Evolutionary conservation across 2,888 invertebrate species (phyloP).

Genomic region (Drosophila nr. perissopoda): DNA sequence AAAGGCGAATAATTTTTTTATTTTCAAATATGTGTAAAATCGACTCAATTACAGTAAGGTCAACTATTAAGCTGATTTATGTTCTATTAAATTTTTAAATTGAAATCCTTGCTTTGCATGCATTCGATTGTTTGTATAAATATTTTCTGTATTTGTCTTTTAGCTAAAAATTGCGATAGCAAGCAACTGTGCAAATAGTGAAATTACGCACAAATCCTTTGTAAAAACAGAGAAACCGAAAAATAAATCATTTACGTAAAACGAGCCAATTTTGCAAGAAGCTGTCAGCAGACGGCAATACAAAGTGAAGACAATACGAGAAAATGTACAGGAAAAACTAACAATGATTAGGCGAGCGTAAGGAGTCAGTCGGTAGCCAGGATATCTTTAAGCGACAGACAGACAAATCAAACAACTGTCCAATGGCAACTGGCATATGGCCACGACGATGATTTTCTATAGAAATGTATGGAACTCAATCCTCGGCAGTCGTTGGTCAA

Average conservation of each 20-base stretch:
- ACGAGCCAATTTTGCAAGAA: conserved; percentile 52
- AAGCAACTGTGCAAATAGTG: conserved; percentile 56
- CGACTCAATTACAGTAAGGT: background rate
- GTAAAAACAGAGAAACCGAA: conserved; percentile 24
- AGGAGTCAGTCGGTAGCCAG: conserved; percentile 62
- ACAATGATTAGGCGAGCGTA: conserved; percentile 52
- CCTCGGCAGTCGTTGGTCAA: conserved; percentile 58
- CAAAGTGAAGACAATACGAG: conserved; percentile 35
- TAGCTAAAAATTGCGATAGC: conserved; percentile 23
- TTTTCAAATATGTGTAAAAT: background rate
- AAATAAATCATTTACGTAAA: conserved; percentile 61
- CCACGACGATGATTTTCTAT: conserved; percentile 45
- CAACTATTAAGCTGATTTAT: background rate
- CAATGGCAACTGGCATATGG: conserved; percentile 60
- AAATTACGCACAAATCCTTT: conserved; percentile 40
- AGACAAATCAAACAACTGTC: conserved; percentile 69
- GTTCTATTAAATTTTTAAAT: background rate
- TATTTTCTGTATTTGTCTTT: conserved; percentile 12
- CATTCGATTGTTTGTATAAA: background rate
- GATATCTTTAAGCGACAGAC: conserved; percentile 34
- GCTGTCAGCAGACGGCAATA: conserved; percentile 53
- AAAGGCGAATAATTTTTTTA: background rate
- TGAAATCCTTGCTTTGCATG: no score
- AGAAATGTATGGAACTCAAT: conserved; percentile 58
- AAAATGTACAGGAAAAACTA: conserved; percentile 55